These are phyloP conservation scores for Kradibia gibbosae DNA, from an alignment of 1,140 invertebrate species.

Conservation along the genomic window DNA sequence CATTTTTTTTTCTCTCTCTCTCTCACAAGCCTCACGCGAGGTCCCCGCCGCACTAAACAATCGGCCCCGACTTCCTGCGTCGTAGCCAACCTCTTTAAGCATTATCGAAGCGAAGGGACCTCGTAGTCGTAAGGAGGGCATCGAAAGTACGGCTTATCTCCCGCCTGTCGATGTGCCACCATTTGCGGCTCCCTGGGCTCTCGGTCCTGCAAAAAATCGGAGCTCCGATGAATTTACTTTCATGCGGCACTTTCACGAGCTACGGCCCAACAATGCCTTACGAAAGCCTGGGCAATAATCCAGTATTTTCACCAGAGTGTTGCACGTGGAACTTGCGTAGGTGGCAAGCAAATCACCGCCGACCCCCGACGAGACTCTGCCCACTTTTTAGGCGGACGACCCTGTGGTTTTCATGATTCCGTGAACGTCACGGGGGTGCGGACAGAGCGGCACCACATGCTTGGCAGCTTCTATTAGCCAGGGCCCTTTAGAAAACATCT, in stretches of 20 bases:
- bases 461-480: neutral
- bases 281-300: conserved; percentile 24
- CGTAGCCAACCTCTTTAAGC: too few relatives aligned
- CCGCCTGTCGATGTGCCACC: too few relatives aligned
- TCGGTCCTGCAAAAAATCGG: too few relatives aligned
- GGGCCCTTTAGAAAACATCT: too few relatives aligned
- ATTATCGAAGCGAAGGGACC: too few relatives aligned
- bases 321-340: neutral
- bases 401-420: conserved; percentile 10
- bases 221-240: conserved; percentile 15
- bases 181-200: too few relatives aligned
- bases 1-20: neutral
- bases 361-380: neutral
- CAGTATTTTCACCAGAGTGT: neutral
- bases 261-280: conserved; percentile 1
- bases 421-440: conserved; percentile 14
- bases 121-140: too few relatives aligned
- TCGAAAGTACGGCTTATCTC: too few relatives aligned
- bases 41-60: too few relatives aligned
- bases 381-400: neutral
- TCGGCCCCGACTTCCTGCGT: too few relatives aligned
- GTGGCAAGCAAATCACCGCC: neutral
- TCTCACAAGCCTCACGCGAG: neutral
- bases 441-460: neutral
- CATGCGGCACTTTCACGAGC: neutral